Evolutionary conservation across 2,113 vertebrate genomes (phyloP).

Genomic region (Rhinoderma darwinii): DNA sequence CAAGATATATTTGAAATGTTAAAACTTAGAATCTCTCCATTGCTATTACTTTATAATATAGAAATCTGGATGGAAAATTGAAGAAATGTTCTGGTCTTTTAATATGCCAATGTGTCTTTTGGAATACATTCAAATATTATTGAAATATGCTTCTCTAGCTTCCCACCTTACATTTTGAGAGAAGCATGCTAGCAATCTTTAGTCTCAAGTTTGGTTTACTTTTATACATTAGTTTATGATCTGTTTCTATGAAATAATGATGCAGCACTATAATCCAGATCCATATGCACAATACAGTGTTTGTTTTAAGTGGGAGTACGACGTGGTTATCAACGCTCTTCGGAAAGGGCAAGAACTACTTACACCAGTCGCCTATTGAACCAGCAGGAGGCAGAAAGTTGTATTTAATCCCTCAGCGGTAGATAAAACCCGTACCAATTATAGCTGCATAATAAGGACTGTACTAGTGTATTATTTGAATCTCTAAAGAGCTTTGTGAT

Average conservation of each 20-base stretch:
- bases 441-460: constrained; percentile 54
- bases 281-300: background rate
- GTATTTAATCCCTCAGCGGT: constrained; percentile 52
- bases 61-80: background rate
- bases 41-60: background rate
- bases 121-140: background rate
- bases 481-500: constrained; percentile 55
- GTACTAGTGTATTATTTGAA: constrained; percentile 55
- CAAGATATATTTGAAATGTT: too few relatives aligned
- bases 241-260: background rate
- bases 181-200: background rate
- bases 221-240: background rate
- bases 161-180: background rate
- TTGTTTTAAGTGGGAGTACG: constrained; percentile 6
- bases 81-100: background rate
- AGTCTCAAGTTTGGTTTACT: background rate
- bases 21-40: background rate
- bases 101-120: background rate
- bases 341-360: constrained; percentile 34
- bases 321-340: constrained; percentile 7
- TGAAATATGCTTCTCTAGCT: background rate
- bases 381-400: constrained; percentile 28
- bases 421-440: constrained; percentile 52
- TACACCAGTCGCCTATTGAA: constrained; percentile 32
- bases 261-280: background rate